A percentile compares a stretch with the other conserved stretches of the same genome.
Conservation (phyloP, 1,140 invertebrate species). For the Lordiphosa collinella region DNA sequence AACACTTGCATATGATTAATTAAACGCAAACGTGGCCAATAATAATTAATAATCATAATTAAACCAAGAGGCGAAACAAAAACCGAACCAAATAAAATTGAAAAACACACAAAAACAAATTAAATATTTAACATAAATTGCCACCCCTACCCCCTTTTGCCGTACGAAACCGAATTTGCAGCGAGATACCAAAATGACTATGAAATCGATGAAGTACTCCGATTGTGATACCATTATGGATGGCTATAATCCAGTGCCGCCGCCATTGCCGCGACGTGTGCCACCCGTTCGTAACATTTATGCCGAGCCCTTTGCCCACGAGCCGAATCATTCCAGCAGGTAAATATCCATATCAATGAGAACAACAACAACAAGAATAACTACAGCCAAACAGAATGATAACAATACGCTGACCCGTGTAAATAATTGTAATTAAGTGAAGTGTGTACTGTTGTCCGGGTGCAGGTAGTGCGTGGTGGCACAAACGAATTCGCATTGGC, state of each 20-base stretch:
- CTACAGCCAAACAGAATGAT: constrained; percentile 1
- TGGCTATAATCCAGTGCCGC: constrained; percentile 81
- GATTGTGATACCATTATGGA: constrained; percentile 81
- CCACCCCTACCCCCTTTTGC: background rate
- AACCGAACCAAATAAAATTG: constrained; percentile 10
- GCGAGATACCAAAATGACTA: constrained; percentile 70
- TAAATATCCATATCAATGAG: constrained; percentile 40
- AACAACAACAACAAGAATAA: background rate
- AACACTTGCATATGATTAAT: constrained; percentile 32
- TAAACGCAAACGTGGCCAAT: constrained; percentile 56
- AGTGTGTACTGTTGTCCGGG: constrained; percentile 11
- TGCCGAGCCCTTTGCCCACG: constrained; percentile 82
- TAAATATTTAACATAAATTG: constrained; percentile 36
- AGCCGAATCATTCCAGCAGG: constrained; percentile 80
- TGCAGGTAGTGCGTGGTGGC: too few relatives aligned
- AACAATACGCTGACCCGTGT: constrained; percentile 6
- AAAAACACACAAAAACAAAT: constrained; percentile 12
- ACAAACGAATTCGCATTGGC: too few relatives aligned
- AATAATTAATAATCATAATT: constrained; percentile 43
- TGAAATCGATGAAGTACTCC: constrained; percentile 80
- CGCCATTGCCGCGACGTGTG: constrained; percentile 81
- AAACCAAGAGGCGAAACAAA: constrained; percentile 15
- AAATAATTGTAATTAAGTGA: constrained; percentile 43
- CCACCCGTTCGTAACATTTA: constrained; percentile 81
- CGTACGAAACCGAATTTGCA: constrained; percentile 2